Base-by-base conservation (phyloP, 1,140 invertebrate species). In the Lordiphosa clarofinis region DNA sequence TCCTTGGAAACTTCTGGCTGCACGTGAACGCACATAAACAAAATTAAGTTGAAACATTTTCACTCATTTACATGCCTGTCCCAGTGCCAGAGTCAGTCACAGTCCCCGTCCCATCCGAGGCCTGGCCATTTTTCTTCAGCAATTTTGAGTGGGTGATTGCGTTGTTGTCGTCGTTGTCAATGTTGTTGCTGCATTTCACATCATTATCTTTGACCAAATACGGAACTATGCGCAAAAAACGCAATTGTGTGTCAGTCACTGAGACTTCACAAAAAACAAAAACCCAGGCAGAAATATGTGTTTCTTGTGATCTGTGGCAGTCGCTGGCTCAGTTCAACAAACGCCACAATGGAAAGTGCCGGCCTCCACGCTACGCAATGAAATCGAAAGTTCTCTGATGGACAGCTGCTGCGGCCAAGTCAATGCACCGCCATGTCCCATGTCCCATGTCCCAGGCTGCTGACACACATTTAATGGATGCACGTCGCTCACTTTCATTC, bases 191-290 rank as follows among this genome's bases (percentile, higher is more conserved):
- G 78, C 78, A 84, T 84, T 84, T 84, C 78, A 84, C 78, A 84
- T 84, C 78, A 84, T 84, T 84, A 84, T 84, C 78, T 84, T 66
- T 84, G 78, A 78, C 78, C 78, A 84, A 84, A 84, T 84, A 84
- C 79, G 78, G 78, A 84, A 84, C 79, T 78, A 73, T 78, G 76
- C 50, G 70, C 69, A 52, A 68, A 75, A 82, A 73, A 86, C 79
- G 69, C 78, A 78, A 84, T 84, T 84, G 78, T 84, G 78, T 84
- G 78, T 84, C 78, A 84, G 49, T 84, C 78, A 84, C 52, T 54
- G 79, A 52, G 73, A 62, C 78, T 61, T 84, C 72, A 82, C 56
- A 40, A 64, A 56, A 61, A 36, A 19, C 15, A 50, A 63, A 66
- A 36, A 55, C 36, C 13, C 42, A 62, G 54, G 33, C 50, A 60